These are phyloP conservation scores for Tetragonisca angustula DNA, from an alignment of 2,888 invertebrate species.

Conservation along the genomic window DNA sequence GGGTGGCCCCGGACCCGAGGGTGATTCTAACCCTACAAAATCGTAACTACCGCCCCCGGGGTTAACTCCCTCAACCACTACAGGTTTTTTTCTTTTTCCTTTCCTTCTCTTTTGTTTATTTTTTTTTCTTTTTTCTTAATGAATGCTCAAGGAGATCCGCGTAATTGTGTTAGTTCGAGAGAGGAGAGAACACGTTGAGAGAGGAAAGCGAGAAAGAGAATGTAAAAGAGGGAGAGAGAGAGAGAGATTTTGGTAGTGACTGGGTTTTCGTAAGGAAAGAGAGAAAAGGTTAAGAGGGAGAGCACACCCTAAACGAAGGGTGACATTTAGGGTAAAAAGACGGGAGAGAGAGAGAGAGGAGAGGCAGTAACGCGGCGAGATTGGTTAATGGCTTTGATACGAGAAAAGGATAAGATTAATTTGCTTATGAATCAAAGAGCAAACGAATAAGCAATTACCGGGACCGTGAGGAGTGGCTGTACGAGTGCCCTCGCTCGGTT, in stretches of 20 bases:
- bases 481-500: slow-evolving; percentile 54
- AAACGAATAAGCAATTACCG: slow-evolving; percentile 79
- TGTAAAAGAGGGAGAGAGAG: neutral
- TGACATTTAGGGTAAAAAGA: slow-evolving; percentile 75
- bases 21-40: slow-evolving; percentile 78
- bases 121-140: slow-evolving; percentile 74
- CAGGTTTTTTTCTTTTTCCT: slow-evolving; percentile 71
- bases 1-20: slow-evolving; percentile 72
- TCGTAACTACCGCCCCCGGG: slow-evolving; percentile 74
- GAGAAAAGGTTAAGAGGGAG: slow-evolving; percentile 34
- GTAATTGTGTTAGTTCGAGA: slow-evolving; percentile 81
- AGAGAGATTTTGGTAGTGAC: neutral
- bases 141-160: slow-evolving; percentile 78
- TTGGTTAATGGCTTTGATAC: slow-evolving; percentile 80
- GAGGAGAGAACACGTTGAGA: slow-evolving; percentile 56
- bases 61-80: slow-evolving; percentile 69
- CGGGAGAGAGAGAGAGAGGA: slow-evolving; percentile 31
- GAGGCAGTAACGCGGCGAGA: slow-evolving; percentile 72
- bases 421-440: slow-evolving; percentile 77
- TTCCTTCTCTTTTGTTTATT: slow-evolving; percentile 38
- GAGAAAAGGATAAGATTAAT: slow-evolving; percentile 80
- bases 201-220: neutral
- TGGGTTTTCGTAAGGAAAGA: slow-evolving; percentile 6
- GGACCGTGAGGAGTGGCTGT: slow-evolving; percentile 57
- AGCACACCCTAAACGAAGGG: slow-evolving; percentile 67